Percentiles rank a stretch among this genome's conserved stretches.
These are phyloP conservation scores for Eclectus roratus DNA, from an alignment of 2,113 vertebrate species.

Conservation along the genomic window DNA sequence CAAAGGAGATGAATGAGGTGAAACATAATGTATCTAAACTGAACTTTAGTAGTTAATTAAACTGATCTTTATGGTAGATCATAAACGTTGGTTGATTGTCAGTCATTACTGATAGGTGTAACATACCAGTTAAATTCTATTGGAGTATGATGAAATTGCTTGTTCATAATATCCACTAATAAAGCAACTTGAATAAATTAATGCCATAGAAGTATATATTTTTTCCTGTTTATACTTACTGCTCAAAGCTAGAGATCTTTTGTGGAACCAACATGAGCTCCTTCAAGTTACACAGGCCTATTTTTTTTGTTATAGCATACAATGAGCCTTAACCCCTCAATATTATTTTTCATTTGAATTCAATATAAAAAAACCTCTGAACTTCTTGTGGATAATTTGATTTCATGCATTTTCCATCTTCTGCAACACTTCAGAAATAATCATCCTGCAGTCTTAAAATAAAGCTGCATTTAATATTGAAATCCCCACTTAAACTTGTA, in stretches of 20 bases:
- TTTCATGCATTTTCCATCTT: background rate
- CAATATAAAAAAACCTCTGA: background rate
- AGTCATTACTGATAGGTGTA: background rate
- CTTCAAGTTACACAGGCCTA: background rate
- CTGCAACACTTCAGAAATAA: background rate
- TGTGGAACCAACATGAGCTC: background rate
- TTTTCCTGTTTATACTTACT: background rate
- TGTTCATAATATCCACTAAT: background rate
- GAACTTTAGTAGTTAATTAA: background rate
- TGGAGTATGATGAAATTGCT: background rate
- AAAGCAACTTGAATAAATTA: background rate
- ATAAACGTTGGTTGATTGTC: background rate
- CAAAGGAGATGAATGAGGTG: background rate
- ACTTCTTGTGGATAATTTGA: background rate
- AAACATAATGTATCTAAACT: background rate
- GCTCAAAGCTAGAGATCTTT: background rate
- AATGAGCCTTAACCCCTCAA: background rate
- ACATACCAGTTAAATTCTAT: background rate
- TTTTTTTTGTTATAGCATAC: background rate
- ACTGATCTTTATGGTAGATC: background rate
- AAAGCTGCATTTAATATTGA: background rate
- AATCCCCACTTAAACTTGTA: background rate
- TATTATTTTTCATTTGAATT: background rate
- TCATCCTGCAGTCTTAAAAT: background rate
- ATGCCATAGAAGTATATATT: accelerated